These are phyloP conservation scores for Tetrax tetrax DNA, from an alignment of 2,113 vertebrate species.

Conservation along the genomic window DNA sequence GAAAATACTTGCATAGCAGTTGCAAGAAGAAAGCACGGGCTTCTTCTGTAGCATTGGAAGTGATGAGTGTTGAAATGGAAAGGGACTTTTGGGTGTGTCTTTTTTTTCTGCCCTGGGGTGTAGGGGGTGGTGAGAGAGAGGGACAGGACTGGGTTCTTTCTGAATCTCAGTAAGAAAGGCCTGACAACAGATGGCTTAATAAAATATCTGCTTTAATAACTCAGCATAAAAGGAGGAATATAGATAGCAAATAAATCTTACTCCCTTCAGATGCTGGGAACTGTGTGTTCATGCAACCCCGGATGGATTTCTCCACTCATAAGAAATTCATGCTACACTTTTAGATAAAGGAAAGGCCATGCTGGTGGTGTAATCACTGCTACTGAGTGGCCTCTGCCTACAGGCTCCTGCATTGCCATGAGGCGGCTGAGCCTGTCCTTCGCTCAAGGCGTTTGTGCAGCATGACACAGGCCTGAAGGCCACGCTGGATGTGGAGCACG, in stretches of 20 bases:
- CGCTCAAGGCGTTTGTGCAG: background rate
- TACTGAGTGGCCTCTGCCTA: background rate
- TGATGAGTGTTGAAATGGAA: background rate
- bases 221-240: background rate
- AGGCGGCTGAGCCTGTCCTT: background rate
- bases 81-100: background rate
- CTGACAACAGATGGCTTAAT: background rate
- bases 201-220: background rate
- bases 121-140: background rate
- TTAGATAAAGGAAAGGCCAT: background rate
- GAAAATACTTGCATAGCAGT: background rate
- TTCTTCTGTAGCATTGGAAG: background rate
- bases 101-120: background rate
- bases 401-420: fast-evolving
- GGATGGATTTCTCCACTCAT: background rate
- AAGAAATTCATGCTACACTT: background rate
- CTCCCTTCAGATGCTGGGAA: background rate
- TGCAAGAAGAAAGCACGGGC: background rate
- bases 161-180: background rate
- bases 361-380: background rate
- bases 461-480: background rate
- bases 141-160: background rate
- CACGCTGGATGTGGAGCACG: background rate
- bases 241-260: background rate
- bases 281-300: background rate